phyloP scores from a whole-genome alignment of 30 jellyfish, hydroid and myxozoan species.

The Cassiopea xamachana region DNA sequence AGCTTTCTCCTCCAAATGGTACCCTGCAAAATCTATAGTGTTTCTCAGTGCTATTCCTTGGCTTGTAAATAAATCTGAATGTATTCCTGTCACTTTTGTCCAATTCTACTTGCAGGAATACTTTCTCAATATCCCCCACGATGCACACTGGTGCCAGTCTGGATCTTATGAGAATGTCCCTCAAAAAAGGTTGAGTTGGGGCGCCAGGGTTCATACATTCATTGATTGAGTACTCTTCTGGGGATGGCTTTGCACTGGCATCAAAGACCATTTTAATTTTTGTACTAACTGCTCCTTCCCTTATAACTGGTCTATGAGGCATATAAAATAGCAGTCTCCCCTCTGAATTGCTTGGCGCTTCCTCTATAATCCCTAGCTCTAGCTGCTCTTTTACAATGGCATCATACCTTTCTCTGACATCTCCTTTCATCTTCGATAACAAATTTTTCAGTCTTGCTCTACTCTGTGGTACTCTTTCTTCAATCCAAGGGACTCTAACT shows the following conservation, averaged over 20 bases:
- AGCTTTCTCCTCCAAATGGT: conserved; percentile 72
- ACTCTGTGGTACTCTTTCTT: conserved; percentile 63
- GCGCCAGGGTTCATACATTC: conserved; percentile 78
- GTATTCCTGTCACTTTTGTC: conserved; percentile 57
- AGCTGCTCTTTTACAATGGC: conserved; percentile 55
- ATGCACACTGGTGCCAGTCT: conserved; percentile 62
- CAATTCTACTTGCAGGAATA: conserved; percentile 45
- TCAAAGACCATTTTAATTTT: conserved; percentile 69
- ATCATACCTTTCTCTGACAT: conserved; percentile 46
- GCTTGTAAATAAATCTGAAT: conserved; percentile 56
- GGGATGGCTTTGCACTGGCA: conserved; percentile 72
- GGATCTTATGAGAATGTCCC: conserved; percentile 69
- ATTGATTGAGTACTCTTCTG: conserved; percentile 46
- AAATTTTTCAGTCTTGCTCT: conserved; percentile 44
- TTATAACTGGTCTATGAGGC: conserved; percentile 69
- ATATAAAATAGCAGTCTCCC: conserved; percentile 46
- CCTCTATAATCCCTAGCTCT: conserved; percentile 52
- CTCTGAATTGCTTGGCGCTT: conserved; percentile 35
- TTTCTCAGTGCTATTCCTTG: conserved; percentile 14
- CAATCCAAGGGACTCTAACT: conserved; percentile 61
- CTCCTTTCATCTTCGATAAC: conserved; percentile 39
- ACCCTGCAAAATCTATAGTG: conserved; percentile 64
- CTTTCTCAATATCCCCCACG: conserved; percentile 40
- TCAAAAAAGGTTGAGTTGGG: conserved; percentile 55
- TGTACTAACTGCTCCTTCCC: conserved; percentile 54